Evolutionary conservation across 2,888 invertebrate genomes (phyloP).

Genomic region (Drosophila differens): DNA sequence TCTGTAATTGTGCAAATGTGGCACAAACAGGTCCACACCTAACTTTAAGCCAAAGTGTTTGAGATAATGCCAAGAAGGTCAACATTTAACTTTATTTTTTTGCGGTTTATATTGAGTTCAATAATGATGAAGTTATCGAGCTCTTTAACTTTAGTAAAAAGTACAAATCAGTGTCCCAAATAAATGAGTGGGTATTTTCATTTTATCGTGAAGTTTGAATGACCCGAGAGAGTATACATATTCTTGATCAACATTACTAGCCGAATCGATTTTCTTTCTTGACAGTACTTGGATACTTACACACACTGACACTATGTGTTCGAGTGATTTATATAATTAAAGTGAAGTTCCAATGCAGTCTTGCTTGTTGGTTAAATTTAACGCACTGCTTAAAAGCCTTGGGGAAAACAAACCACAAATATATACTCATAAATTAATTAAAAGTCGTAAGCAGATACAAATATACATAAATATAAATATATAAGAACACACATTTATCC

Average conservation of each 20-base stretch:
- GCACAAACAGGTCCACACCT: background rate
- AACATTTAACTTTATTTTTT: background rate
- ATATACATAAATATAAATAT: slow-evolving; percentile 56
- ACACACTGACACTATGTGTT: background rate
- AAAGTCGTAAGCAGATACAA: slow-evolving; percentile 78
- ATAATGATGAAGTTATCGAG: background rate
- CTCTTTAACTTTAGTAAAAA: background rate
- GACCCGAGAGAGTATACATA: background rate
- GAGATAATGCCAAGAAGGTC: background rate
- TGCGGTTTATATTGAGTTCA: background rate
- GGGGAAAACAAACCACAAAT: slow-evolving; percentile 37
- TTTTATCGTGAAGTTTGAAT: background rate
- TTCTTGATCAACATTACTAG: background rate
- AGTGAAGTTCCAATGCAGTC: slow-evolving; percentile 27
- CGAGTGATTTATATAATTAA: slow-evolving; percentile 1
- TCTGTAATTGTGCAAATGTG: slow-evolving; percentile 3
- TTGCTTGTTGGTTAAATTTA: slow-evolving; percentile 26
- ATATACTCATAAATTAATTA: slow-evolving; percentile 72
- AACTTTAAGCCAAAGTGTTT: background rate
- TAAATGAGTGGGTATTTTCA: background rate
- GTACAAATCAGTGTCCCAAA: background rate
- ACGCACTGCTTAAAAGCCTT: slow-evolving; percentile 50
- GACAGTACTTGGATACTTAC: background rate
- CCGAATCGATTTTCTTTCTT: background rate
- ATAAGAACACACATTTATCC: slow-evolving; percentile 12